Base-by-base conservation (phyloP, 2,797 vertebrate species). In the Eutrigla gurnardus region DNA sequence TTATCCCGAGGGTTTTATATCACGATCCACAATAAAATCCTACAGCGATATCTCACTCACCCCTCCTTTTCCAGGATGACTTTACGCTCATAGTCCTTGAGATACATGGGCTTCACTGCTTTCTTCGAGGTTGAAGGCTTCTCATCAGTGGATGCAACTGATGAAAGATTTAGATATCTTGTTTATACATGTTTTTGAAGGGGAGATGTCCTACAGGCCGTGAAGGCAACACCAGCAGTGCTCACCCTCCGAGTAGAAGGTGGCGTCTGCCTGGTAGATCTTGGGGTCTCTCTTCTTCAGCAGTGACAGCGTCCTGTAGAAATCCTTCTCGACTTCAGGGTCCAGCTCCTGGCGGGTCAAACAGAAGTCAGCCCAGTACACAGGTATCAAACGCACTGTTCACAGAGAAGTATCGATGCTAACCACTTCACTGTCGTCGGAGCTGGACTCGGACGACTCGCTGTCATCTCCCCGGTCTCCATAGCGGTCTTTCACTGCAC, bases 21-120 rank as follows among this genome's bases (percentile, higher is more conserved):
- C 25, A 25, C 25, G 25, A 25, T 25, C 25, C 25, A 25, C 25
- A 25, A 25, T 25, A 25, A 25, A 25, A 25, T 25, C 25, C 25
- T 25, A 25, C 25, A 25, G 25, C 25, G 25, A 25, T 25, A 25
- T 25, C 15, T 42, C 52, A 73, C 94, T 89, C 83, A 98, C 97
- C 97, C 97, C 82, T 91, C 96, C 77, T 91, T 96, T 72, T 98
- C 96, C 88, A 97, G 84, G 9, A 98, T 96, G 70, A 98, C 94
- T 82, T 95, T 96, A 17, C 97, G 94, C 64, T 98, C 97, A 0
- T 98, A 98, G 82, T 98, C 97, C 75, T 96, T 97, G 35, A 97
- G 84, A 68, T 93, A 97, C 97, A 98, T 97, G 1, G 96, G 95
- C 62, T 87, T 95, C 0, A 83, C 86, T 4, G 88, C 85, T 78